Evolutionary conservation across 2,888 invertebrate species (phyloP), one percentile per base, ranked within the genome.

Genomic region (Monopis laevigella): DNA sequence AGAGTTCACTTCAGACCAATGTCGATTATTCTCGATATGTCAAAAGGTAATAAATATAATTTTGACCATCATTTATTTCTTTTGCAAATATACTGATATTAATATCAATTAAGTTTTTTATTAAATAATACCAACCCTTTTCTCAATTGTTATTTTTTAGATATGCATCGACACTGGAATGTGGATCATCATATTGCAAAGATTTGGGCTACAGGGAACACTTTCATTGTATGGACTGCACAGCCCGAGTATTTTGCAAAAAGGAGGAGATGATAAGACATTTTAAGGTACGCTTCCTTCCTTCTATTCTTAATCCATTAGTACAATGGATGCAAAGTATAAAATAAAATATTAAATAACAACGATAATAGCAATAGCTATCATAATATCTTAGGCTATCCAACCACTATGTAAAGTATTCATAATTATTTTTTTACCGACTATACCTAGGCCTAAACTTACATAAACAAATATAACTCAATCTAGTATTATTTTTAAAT

Each of bases 211-310:
- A 94, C 74, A 67, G 96, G 54, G 98, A 98, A 64, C 98, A 98
- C 66, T 98, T 96, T 74, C 98, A 98, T 68, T 96, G 95, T 73
- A 83, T 84, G 66, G 85, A 85, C 49, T 86, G 86, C 53, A 82
- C 83, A 12, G 85, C 87, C 45, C 84, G 93, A 56, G 94, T 97
- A n/a, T 93, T 98, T 63, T 90, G 95, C 58, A 97, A 98, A 75
- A 97, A 98, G 64, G 98, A 98, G 68, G 98, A 98, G 66, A 98
- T 98, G 91, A 97, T 98, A 49, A 87, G 98, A 29, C 98, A 98
- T 71, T 95, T 96, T 63, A 98, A 82, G 68, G 82, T 82, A 43
- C 34, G n/a, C n/a, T n/a, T n/a, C n/a, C n/a, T n/a, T n/a, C n/a
- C n/a, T n/a, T n/a, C n/a, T n/a, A n/a, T n/a, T n/a, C n/a, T n/a